A percentile compares a stretch with the other conserved stretches of the same genome.
These are phyloP conservation scores for Steinernema carpocapsae DNA, from an alignment of 2,888 invertebrate species.

Conservation along the genomic window DNA sequence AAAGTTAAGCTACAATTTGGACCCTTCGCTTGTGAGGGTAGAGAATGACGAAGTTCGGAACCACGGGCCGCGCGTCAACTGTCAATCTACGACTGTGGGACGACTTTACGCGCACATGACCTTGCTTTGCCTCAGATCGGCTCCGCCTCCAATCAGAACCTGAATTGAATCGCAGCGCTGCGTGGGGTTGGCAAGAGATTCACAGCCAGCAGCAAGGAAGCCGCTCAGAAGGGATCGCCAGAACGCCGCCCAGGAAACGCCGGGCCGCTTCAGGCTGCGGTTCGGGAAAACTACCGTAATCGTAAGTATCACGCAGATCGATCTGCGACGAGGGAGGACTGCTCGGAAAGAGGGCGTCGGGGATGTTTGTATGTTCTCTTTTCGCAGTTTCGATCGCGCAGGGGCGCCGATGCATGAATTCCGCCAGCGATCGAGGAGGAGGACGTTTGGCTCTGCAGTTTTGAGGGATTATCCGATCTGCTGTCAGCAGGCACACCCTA, in stretches of 20 bases:
- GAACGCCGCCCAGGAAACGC: neutral
- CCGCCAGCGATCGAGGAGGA: neutral
- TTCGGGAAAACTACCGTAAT: neutral
- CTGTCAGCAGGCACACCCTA: conserved; percentile 12
- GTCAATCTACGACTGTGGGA: neutral
- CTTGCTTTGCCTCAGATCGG: conserved; percentile 5
- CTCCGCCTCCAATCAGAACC: conserved; percentile 26
- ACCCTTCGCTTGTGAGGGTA: no score
- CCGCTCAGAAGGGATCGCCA: neutral
- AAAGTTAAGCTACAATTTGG: no score
- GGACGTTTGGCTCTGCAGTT: conserved; percentile 1
- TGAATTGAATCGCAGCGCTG: conserved; percentile 17
- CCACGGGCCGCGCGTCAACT: neutral
- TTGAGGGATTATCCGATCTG: conserved; percentile 26
- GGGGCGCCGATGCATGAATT: conserved; percentile 17
- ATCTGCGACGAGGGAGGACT: neutral
- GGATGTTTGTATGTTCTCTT: conserved; percentile 1
- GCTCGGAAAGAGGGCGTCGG: neutral
- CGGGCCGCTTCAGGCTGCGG: neutral
- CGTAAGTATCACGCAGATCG: no score
- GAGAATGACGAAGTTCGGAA: no score
- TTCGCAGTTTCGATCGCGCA: conserved; percentile 1
- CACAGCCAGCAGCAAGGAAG: neutral
- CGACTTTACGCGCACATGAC: conserved; percentile 10
- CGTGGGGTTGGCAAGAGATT: conserved; percentile 15